Evolutionary conservation across 2,888 invertebrate species (phyloP), one percentile per base, ranked within the genome.

Genomic region (Cordylochernes scorpioides): DNA sequence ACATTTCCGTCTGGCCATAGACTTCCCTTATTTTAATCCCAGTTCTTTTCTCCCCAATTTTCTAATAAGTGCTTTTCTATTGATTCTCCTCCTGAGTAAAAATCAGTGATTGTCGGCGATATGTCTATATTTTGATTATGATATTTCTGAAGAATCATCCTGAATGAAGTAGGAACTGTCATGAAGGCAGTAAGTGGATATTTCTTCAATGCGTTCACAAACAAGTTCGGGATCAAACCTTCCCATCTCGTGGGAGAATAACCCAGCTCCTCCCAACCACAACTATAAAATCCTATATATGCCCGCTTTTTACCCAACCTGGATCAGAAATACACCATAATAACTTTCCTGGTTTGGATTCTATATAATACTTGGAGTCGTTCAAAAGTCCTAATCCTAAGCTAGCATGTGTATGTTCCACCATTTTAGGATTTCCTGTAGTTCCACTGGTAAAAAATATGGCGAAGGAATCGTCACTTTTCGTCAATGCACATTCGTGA

Each of bases 391-490:
- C 57, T 10, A 54, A 44, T 7, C 53, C 53, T 41, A 53, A 56
- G 27, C 52, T 53, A 22, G 47, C 45, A 36, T 58, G 56, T 2
- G 51, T 46, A 33, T 56, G 56, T 27, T 50, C 49, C 0, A 53
- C 47, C 53, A 56, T 55, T 40, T 58, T 58, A 2, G 58, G 57
- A 8, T 46, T 38, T 5, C 57, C 56, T 4, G 56, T 57, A 5
- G 57, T 57, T 3, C 58, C 58, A 33, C 54, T 55, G 3, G 57
- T 57, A 40, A 57, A 57, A 39, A 51, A 57, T 18, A 53, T 36
- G 10, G 49, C 50, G 43, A 53, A 48, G 4, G 51, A 42, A 24
- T 53, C 51, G 34, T 40, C 35, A 10, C 46, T 39, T 27, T 36
- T 43, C 3, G 53, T 51, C 21, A 46, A 39, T 0, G 44, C 39